Base-by-base conservation (phyloP, 1,140 invertebrate species). In the Psilanteris sp. region DNA sequence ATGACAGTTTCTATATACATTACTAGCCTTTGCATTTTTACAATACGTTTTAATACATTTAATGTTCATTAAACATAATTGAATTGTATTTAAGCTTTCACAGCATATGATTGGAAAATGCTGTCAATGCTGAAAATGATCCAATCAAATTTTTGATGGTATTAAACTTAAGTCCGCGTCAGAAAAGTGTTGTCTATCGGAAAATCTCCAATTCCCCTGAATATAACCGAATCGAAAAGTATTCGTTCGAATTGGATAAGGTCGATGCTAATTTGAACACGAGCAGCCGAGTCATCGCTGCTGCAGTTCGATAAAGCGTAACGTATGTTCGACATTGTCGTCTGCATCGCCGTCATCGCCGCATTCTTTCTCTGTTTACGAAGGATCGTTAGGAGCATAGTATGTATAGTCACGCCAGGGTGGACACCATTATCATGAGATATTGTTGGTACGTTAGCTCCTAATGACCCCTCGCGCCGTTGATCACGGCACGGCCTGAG, bases 381-480 rank as follows among this genome's bases (percentile, higher is more conserved):
- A 68, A 72, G 74, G 67, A 77, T 77, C 66, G 55, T 67, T 77
- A 77, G 55, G 67, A 61, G 66, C 52, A 20, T 32, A 55, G 74
- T 55, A 67, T 48, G 43, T 67, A 52, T 43, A 71, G 67, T 77
- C 73, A 76, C 73, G 73, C 73, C 66, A 76, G 73, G 64, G 73
- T 76, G 73, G 73, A 76, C 64, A 70, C 59, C 73, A 76, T 76
- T 76, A 71, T 76, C 66, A 59, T 70, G 73, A 71, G 73, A 76
- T 76, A 71, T 76, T 76, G 73, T 76, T 76, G 66, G 57, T 76
- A 76, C 73, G 73, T 70, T 76, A 71, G 50, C 52, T 70, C 52
- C 66, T 76, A 76, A 76, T 76, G 73, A 70, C 57, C 59, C 44
- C 73, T 76, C 66, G 59, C 59, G 32, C 52, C 37, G 73, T 66